Percentiles rank a stretch among this genome's conserved stretches.
phyloP scores from a whole-genome alignment of 2,888 invertebrate genomes.

The Callyntrura guangdongensis region DNA sequence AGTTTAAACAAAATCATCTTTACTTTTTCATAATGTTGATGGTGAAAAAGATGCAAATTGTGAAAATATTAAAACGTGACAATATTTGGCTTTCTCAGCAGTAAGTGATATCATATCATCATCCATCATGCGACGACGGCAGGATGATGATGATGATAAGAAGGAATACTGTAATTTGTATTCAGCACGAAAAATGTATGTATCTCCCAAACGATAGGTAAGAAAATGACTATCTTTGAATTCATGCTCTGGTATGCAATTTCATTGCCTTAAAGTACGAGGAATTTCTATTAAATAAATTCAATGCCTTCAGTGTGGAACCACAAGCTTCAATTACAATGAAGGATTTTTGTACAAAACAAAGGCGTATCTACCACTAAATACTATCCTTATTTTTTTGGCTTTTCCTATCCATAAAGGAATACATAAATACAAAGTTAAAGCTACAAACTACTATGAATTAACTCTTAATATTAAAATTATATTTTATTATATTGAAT shows the following conservation, averaged over 20 bases:
- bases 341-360: no score
- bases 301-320: no score
- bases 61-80: slow-evolving; percentile 27
- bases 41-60: slow-evolving; percentile 14
- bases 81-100: slow-evolving; percentile 36
- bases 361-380: no score
- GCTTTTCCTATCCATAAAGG: no score
- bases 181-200: slow-evolving; percentile 47
- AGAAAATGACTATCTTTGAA: slow-evolving; percentile 66
- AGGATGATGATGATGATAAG: not conserved
- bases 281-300: no score
- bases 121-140: not conserved
- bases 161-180: not conserved
- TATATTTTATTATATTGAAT: no score
- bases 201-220: slow-evolving; percentile 72
- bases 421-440: no score
- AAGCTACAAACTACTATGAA: no score
- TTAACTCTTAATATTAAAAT: no score
- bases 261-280: slow-evolving; percentile 53
- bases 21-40: not conserved
- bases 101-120: slow-evolving; percentile 33
- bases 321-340: no score
- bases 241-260: slow-evolving; percentile 55
- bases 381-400: no score
- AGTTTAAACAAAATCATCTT: slow-evolving; percentile 18